These are phyloP conservation scores for Pogona vitticeps DNA, from an alignment of 2,113 vertebrate species.

Conservation along the genomic window DNA sequence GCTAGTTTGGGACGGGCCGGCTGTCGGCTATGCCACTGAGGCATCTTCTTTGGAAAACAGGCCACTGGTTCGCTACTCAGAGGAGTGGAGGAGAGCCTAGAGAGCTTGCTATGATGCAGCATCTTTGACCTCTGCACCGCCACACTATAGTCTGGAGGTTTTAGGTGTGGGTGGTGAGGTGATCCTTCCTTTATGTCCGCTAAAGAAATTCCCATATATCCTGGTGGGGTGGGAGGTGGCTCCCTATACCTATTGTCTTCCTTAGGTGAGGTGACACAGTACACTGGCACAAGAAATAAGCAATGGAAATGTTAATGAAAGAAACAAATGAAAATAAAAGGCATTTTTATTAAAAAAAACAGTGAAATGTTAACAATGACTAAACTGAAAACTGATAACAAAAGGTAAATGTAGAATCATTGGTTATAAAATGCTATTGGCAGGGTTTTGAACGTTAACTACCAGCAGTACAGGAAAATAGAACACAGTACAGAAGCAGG, in stretches of 20 bases:
- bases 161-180: constrained; percentile 84
- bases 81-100: constrained; percentile 75
- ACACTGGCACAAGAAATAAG: constrained; percentile 87
- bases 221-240: constrained; percentile 95
- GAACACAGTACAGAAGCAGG: constrained; percentile 35
- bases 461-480: not conserved
- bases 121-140: constrained; percentile 97
- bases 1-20: constrained; percentile 69
- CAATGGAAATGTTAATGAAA: constrained; percentile 80
- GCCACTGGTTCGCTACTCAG: constrained; percentile 66
- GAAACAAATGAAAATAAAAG: constrained; percentile 72
- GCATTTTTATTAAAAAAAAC: constrained; percentile 74
- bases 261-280: constrained; percentile 95
- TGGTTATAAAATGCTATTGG: constrained; percentile 70
- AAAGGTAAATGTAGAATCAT: constrained; percentile 74
- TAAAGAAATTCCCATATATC: constrained; percentile 96
- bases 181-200: constrained; percentile 86
- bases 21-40: constrained; percentile 74
- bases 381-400: constrained; percentile 75
- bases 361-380: constrained; percentile 80
- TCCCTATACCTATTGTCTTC: constrained; percentile 96
- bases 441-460: constrained; percentile 53
- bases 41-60: constrained; percentile 80
- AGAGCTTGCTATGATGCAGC: constrained; percentile 81
- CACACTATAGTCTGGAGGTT: constrained; percentile 96